Conservation (phyloP, 1,140 invertebrate species). For the Aculops lycopersici region DNA sequence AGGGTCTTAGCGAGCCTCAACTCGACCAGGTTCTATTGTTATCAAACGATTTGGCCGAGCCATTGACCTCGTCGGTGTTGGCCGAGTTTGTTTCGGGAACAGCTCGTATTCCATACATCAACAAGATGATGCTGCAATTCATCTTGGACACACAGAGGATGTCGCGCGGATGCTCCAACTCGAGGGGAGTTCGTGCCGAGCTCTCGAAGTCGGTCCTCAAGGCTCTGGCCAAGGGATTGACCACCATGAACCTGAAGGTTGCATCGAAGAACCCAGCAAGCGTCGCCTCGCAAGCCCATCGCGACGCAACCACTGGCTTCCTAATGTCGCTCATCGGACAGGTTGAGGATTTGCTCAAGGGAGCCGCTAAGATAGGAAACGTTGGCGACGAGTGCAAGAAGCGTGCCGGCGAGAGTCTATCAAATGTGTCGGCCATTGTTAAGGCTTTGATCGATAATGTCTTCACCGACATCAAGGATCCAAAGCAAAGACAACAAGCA, state of each 20-base stretch:
- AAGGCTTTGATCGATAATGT: not conserved
- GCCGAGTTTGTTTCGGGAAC: not conserved
- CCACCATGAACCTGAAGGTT: not conserved
- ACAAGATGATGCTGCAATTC: not conserved
- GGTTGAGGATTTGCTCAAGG: not conserved
- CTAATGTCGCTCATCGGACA: not conserved
- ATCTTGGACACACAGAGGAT: not conserved
- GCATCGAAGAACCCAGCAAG: not conserved
- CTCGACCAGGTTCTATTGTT: not conserved
- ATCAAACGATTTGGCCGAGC: not conserved
- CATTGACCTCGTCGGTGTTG: not conserved
- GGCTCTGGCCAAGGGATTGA: not conserved
- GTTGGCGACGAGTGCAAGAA: not conserved
- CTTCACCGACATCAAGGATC: not conserved
- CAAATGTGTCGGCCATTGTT: not conserved
- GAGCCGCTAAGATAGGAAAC: not conserved
- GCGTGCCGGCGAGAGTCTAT: not conserved
- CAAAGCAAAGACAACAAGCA: not conserved
- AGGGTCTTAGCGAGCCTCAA: not conserved
- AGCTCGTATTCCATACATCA: not conserved
- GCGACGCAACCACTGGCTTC: not conserved
- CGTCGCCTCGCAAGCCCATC: not conserved
- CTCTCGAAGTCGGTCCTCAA: not conserved
- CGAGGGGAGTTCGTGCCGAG: not conserved
- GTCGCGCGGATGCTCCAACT: not conserved